Evolutionary conservation across 64 coral and sea anemone species (phyloP).

Genomic region (Trachythela sp.): DNA sequence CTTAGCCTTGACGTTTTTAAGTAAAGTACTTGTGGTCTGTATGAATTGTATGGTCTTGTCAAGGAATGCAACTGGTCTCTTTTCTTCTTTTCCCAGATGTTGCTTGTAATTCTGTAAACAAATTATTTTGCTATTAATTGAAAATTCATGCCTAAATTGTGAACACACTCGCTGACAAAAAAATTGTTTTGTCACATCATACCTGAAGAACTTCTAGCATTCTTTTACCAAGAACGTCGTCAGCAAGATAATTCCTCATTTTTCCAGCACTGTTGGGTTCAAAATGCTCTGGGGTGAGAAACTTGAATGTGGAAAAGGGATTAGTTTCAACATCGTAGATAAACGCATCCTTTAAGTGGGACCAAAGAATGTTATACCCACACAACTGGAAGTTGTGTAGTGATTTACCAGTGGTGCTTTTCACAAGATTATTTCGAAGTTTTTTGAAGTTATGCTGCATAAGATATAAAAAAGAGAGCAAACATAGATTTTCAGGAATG

Average conservation of each 20-base stretch:
- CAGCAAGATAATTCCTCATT: neutral
- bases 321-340: neutral
- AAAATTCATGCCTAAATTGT: no score
- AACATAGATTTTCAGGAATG: neutral
- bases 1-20: neutral
- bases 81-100: no score
- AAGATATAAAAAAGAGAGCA: no score
- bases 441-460: neutral
- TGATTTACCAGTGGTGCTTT: neutral
- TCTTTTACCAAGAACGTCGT: neutral
- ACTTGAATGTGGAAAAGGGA: neutral
- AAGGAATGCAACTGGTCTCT: no score
- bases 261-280: neutral
- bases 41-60: neutral
- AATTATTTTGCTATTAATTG: no score
- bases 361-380: constrained; percentile 1
- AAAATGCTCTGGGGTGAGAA: constrained; percentile 14
- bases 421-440: neutral
- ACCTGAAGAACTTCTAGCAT: constrained; percentile 6
- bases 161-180: no score
- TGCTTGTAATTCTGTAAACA: no score
- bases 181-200: no score
- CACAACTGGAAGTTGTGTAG: neutral
- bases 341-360: neutral
- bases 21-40: neutral